Base-by-base conservation (phyloP, 2,888 invertebrate genomes). In the Phrixothrix hirtus region DNA sequence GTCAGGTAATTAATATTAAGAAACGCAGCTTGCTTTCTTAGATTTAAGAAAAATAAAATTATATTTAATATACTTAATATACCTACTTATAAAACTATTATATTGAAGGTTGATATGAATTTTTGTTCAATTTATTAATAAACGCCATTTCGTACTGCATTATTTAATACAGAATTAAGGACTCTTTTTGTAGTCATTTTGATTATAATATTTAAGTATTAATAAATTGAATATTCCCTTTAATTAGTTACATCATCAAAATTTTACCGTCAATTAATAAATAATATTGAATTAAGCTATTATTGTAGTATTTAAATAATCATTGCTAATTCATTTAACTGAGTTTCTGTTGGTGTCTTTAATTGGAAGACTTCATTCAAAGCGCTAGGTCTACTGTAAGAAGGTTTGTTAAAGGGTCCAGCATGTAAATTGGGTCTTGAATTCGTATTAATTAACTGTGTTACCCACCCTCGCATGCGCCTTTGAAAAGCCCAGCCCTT, bases 401-500 rank as follows among this genome's bases (percentile, higher is more conserved):
- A 53, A 57, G 58, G 57, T 59, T 59, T 54, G 60, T 61, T 59
- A 59, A 57, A 57, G 58, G 57, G 55, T 64, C 62, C 62, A 55
- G 64, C 59, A 71, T 70, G 70, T 62, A 71, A 71, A 71, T 70
- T 64, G 65, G 68, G 60, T 66, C 68, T 67, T 68, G 67, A 67
- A 69, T 70, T 71, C 69, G 67, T 68, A 71, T 70, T 70, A 71
- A 71, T 71, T 71, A 71, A 69, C 67, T 65, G 63, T 60, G 67
- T 65, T 63, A 59, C 60, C 60, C 62, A 60, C 63, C 64, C 65
- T 60, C 66, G 66, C 68, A 66, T 67, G 66, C 67, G 66, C 68
- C 63, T 61, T 63, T 58, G 55, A 58, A 57, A 59, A 58, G 61
- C 60, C 66, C 65, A 59, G 62, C 65, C 64, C 65, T 67, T 69